Evolutionary conservation across 2,888 invertebrate genomes (phyloP).

Genomic region (Cynaeus angustus): DNA sequence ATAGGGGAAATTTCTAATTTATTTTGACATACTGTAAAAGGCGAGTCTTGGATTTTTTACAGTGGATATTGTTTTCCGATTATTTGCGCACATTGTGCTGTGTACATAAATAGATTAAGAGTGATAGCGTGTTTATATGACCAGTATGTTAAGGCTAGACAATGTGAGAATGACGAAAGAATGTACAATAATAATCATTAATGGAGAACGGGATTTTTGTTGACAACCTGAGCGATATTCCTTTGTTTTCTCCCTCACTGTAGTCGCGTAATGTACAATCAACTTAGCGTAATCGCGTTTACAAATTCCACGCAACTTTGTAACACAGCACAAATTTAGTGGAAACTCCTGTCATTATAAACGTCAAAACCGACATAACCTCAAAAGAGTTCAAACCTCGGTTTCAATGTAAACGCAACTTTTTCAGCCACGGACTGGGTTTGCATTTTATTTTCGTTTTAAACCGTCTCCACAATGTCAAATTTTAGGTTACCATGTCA

Average conservation of each 20-base stretch:
- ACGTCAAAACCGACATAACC: too few species aligned
- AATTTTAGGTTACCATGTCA: neutral
- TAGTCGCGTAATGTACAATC: too few species aligned
- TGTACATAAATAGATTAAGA: slow-evolving; percentile 59
- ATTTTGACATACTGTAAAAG: slow-evolving; percentile 24
- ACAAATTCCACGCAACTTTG: too few species aligned
- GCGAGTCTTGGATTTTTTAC: slow-evolving; percentile 25
- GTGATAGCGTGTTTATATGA: slow-evolving; percentile 42
- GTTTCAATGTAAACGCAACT: too few species aligned
- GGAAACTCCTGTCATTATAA: too few species aligned
- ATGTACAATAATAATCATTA: slow-evolving; percentile 38
- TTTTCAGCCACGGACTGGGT: too few species aligned
- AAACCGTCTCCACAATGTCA: neutral
- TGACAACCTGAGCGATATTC: too few species aligned
- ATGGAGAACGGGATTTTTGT: neutral
- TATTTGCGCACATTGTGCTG: slow-evolving; percentile 64
- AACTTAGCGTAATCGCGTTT: too few species aligned
- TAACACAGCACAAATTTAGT: too few species aligned
- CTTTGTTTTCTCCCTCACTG: too few species aligned
- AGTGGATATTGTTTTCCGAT: slow-evolving; percentile 36
- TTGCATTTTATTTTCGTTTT: too few species aligned
- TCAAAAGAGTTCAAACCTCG: too few species aligned
- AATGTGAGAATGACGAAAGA: slow-evolving; percentile 24
- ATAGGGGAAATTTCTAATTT: slow-evolving; percentile 33
- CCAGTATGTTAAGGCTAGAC: slow-evolving; percentile 14